A percentile compares a stretch with the other conserved stretches of the same genome.
Evolutionary conservation across 2,113 vertebrate genomes (phyloP).

Genomic region (Psophia crepitans): DNA sequence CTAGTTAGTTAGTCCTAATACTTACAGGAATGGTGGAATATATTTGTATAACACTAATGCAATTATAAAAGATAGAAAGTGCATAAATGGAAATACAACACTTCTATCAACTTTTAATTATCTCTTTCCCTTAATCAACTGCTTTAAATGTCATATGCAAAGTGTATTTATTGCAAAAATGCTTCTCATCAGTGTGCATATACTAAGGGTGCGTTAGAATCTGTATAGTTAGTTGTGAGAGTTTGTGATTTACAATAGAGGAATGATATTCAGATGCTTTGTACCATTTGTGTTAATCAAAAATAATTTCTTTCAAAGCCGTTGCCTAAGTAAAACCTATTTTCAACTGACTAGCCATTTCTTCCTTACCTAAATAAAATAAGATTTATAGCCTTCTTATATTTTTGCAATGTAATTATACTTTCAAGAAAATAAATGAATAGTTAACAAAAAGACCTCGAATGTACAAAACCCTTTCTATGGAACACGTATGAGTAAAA

Average conservation of each 20-base stretch:
- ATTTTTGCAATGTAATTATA: not conserved
- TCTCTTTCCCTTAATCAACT: slow-evolving; percentile 70
- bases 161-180: slow-evolving; percentile 66
- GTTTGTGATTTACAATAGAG: not conserved
- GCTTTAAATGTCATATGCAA: slow-evolving; percentile 74
- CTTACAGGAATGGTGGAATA: not conserved
- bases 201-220: slow-evolving; percentile 1
- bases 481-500: not conserved
- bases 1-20: not conserved
- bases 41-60: not conserved
- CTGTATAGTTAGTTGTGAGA: not conserved
- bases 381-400: not conserved
- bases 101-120: slow-evolving; percentile 68
- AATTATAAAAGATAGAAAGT: slow-evolving; percentile 39
- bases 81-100: slow-evolving; percentile 57
- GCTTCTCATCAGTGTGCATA: slow-evolving; percentile 36
- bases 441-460: not conserved
- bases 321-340: not conserved
- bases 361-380: not conserved
- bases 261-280: not conserved
- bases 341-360: not conserved
- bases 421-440: not conserved
- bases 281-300: slow-evolving; percentile 22
- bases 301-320: not conserved
- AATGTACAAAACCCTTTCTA: not conserved